A percentile compares a stretch with the other conserved stretches of the same genome.
phyloP scores from a whole-genome alignment of 1,140 invertebrate species.

The Belonocnema kinseyi region DNA sequence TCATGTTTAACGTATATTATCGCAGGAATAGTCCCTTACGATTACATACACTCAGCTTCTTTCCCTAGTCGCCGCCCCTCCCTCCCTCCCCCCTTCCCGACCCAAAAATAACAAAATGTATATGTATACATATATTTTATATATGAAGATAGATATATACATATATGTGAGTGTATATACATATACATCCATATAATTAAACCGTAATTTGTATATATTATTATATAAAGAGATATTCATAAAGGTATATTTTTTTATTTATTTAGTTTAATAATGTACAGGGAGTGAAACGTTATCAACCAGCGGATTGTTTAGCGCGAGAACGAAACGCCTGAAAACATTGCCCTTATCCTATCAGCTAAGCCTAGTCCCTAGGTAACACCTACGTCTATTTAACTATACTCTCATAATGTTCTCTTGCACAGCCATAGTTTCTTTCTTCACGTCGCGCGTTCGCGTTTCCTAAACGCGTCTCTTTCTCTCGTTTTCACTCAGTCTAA shows the following conservation, averaged over 20 bases:
- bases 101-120: constrained; percentile 28
- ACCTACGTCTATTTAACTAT: constrained; percentile 69
- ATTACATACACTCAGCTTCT: constrained; percentile 7
- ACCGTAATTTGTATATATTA: constrained; percentile 65
- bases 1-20: background rate
- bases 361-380: constrained; percentile 73
- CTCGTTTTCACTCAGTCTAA: constrained; percentile 25
- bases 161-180: constrained; percentile 64
- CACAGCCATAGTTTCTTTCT: constrained; percentile 74
- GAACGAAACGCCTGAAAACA: constrained; percentile 65
- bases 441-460: constrained; percentile 49
- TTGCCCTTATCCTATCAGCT: constrained; percentile 68
- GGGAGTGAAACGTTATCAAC: constrained; percentile 60
- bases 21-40: constrained; percentile 17
- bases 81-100: background rate
- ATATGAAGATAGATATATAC: constrained; percentile 50
- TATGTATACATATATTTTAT: constrained; percentile 32
- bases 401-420: constrained; percentile 74
- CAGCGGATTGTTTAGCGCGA: constrained; percentile 51
- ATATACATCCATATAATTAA: constrained; percentile 67
- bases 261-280: constrained; percentile 73
- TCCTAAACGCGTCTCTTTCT: constrained; percentile 36
- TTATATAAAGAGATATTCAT: constrained; percentile 72
- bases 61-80: background rate
- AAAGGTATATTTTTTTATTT: constrained; percentile 66